Percentiles rank a stretch among this genome's conserved stretches.
Evolutionary conservation across 2,113 vertebrate genomes (phyloP).

Genomic region (Cettia cetti): DNA sequence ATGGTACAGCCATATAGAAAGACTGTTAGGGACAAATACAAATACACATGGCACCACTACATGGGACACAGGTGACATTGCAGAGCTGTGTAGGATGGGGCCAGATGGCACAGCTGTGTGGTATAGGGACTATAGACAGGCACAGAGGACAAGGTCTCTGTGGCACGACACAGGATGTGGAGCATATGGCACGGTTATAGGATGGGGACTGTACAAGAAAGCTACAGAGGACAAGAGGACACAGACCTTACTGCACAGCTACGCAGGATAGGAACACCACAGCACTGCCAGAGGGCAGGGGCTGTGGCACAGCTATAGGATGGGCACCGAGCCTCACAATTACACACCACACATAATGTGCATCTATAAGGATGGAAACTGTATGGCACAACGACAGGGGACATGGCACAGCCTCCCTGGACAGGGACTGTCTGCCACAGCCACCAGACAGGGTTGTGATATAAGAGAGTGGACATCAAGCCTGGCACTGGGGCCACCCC

Average conservation of each 20-base stretch:
- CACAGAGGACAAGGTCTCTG: neutral
- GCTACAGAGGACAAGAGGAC: too few species aligned
- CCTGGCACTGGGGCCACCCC: neutral
- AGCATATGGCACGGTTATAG: neutral
- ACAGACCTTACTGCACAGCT: neutral
- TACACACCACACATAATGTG: neutral
- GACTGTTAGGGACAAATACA: neutral
- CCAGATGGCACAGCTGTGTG: neutral
- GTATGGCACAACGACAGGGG: neutral
- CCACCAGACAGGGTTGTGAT: neutral
- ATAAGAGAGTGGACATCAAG: rapidly evolving
- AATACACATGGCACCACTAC: neutral
- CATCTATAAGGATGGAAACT: neutral
- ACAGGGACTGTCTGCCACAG: neutral
- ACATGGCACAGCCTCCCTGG: rapidly evolving
- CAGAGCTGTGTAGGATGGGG: neutral
- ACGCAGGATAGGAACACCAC: rapidly evolving
- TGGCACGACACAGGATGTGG: neutral
- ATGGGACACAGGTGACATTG: neutral
- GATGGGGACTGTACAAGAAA: neutral
- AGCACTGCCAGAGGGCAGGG: neutral
- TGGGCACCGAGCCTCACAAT: neutral
- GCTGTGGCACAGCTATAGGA: neutral
- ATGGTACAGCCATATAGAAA: neutral
- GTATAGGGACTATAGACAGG: neutral